Percentiles rank a stretch among this genome's conserved stretches.
phyloP scores from a whole-genome alignment of 2,113 vertebrate species.

The Eptesicus fuscus region DNA sequence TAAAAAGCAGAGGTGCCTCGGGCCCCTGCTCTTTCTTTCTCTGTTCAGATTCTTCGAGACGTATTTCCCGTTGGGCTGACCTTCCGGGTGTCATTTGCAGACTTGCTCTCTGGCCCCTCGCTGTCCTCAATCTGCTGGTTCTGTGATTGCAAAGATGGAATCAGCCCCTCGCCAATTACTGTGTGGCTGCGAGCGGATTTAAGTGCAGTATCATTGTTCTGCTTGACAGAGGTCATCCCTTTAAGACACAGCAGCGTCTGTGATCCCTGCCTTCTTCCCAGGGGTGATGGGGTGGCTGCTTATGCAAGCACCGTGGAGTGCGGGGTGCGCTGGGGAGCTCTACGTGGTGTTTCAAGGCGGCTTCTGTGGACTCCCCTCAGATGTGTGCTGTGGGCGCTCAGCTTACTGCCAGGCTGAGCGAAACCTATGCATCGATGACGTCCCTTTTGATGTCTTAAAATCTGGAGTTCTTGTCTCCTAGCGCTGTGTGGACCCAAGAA shows the following conservation, averaged over 20 bases:
- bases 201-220: conserved; percentile 64
- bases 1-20: conserved; percentile 59
- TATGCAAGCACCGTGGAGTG: neutral
- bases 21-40: neutral
- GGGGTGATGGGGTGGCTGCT: conserved; percentile 62
- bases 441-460: neutral
- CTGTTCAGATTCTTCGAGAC: neutral
- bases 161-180: conserved; percentile 66
- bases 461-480: neutral
- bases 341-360: conserved; percentile 59
- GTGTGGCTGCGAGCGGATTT: conserved; percentile 63
- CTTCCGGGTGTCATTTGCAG: conserved; percentile 35
- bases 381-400: neutral
- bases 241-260: conserved; percentile 52
- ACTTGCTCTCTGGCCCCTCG: conserved; percentile 65
- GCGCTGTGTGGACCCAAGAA: neutral
- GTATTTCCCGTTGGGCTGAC: conserved; percentile 57
- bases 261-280: conserved; percentile 60
- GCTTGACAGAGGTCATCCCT: conserved; percentile 73
- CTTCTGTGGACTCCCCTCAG: conserved; percentile 31
- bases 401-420: conserved; percentile 59
- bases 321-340: neutral
- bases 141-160: conserved; percentile 58
- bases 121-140: conserved; percentile 66
- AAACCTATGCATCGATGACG: conserved; percentile 54